These are phyloP conservation scores for Venturia canescens DNA, from an alignment of 1,140 invertebrate genomes.

Conservation along the genomic window DNA sequence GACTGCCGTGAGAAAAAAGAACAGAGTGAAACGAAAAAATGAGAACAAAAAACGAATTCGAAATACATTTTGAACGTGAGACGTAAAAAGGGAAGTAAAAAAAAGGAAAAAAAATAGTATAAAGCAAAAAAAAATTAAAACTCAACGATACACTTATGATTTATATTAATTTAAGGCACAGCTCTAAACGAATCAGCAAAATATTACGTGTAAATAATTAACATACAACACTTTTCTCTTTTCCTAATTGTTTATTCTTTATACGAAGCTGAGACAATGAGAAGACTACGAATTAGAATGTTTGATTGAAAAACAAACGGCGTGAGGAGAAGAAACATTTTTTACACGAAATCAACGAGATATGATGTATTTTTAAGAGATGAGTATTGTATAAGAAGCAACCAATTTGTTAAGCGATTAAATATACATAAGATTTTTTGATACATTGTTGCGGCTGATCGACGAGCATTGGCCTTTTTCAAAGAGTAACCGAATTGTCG, in stretches of 20 bases:
- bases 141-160: constrained; percentile 17
- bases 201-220: not conserved
- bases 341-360: not conserved
- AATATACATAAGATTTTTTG: constrained; percentile 19
- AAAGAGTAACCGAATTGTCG: not conserved
- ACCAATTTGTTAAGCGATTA: not conserved
- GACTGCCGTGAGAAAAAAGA: not conserved
- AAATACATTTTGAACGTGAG: not conserved
- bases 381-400: not conserved
- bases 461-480: not conserved
- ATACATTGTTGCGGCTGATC: constrained; percentile 16
- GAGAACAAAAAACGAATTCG: not conserved
- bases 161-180: constrained; percentile 36
- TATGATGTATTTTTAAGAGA: not conserved
- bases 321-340: not conserved
- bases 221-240: constrained; percentile 13
- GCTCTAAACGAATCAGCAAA: constrained; percentile 19
- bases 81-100: not conserved
- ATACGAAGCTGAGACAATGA: constrained; percentile 1
- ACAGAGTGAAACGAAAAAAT: constrained; percentile 21
- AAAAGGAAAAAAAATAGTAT: constrained; percentile 1
- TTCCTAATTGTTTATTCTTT: not conserved
- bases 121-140: not conserved
- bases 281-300: constrained; percentile 5
- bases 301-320: constrained; percentile 6